Base-by-base conservation (phyloP, 2,797 vertebrate genomes). In the Neoniphon sammara region DNA sequence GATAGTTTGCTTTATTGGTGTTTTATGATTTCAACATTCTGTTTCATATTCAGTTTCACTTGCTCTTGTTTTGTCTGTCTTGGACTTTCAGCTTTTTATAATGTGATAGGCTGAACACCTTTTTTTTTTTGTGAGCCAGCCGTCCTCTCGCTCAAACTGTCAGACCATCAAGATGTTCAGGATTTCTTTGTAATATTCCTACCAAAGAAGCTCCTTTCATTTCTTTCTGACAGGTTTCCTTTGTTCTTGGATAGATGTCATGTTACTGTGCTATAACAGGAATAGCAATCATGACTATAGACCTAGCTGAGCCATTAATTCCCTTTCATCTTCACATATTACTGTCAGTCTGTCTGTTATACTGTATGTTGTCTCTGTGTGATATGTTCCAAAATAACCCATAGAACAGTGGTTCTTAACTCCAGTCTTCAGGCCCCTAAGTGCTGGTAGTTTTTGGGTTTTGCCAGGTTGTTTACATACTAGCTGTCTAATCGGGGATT, bases 191-290 rank as follows among this genome's bases (percentile, higher is more conserved):
- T 81, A 67, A 57, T 67, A 64, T 78, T 81, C 15, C 36, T 4
- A 72, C 21, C 57, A 67, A 77, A 84, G 77, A 58, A 47, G 52
- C 57, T 7, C 44, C 52, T 59, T 81, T 44, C 72, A 57, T 73
- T 39, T 78, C 12, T 39, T 57, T 79, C 78, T 85, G 66, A 82
- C 77, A 76, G 64, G 21, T 79, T 73, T 71, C 30, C 6, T 71
- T 54, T 66, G 10, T 67, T 59, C 59, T 36, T 71, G 21, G 52
- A 52, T 73, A 77, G 31, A 61, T 70, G 52, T 78, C 63, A 63
- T 59, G 60, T 80, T 73, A 18, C 14, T 18, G 20, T 30, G 49
- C 60, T 42, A 36, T 73, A 75, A 44, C 67, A 23, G 36, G 77
- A 55, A 61, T 47, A 67, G 75, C 52, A 67, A 68, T 61, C 62